Percentiles rank a stretch among this genome's conserved stretches.
Conservation (phyloP, 2,888 invertebrate species). For the Eustalomyia histrio region DNA sequence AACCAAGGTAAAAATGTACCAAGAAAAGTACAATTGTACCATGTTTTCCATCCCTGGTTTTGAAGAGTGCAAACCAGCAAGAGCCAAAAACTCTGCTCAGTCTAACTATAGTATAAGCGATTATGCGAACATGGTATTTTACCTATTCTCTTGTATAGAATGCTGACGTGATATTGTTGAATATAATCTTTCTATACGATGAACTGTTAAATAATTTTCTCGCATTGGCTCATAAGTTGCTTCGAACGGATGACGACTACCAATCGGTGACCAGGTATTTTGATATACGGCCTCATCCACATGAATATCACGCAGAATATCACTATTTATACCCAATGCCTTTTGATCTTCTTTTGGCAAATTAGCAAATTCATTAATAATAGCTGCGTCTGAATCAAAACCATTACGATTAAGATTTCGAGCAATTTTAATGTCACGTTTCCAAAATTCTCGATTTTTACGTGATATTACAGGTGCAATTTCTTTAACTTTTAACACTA, state of each 20-base stretch:
- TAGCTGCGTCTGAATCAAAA: conserved; percentile 73
- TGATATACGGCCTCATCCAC: conserved; percentile 72
- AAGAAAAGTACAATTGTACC: no score
- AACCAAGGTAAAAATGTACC: no score
- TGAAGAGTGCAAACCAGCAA: no score
- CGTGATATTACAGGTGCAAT: conserved; percentile 82
- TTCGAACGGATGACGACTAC: conserved; percentile 69
- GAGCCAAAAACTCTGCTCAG: no score
- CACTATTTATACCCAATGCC: conserved; percentile 68
- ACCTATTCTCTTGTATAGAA: conserved; percentile 60
- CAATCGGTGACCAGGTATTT: conserved; percentile 77
- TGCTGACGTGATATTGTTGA: conserved; percentile 67
- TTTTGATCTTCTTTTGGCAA: conserved; percentile 71
- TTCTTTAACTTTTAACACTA: conserved; percentile 86
- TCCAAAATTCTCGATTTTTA: conserved; percentile 82
- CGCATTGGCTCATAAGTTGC: conserved; percentile 44
- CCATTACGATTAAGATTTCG: conserved; percentile 81
- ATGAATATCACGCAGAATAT: conserved; percentile 69
- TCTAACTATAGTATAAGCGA: no score
- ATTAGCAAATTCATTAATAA: conserved; percentile 76
- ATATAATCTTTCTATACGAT: conserved; percentile 73
- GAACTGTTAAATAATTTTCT: conserved; percentile 71
- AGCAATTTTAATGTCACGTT: conserved; percentile 83
- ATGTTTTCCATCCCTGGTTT: no score
- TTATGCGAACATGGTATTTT: no score